phyloP scores from a whole-genome alignment of 2,113 vertebrate species.

The Phrynosoma blainvillii region DNA sequence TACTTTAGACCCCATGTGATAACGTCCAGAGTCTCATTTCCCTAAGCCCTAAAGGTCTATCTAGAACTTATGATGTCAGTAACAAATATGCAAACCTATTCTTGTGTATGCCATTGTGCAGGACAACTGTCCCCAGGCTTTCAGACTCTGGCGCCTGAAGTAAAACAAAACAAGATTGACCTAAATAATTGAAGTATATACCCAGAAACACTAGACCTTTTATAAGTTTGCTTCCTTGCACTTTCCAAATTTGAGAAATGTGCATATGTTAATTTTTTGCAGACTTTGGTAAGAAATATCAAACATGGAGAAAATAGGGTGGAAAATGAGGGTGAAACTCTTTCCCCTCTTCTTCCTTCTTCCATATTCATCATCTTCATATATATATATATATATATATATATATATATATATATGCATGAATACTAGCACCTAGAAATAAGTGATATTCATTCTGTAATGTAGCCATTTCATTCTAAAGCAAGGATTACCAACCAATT shows the following conservation, averaged over 20 bases:
- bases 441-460: background rate
- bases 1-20: too few relatives aligned
- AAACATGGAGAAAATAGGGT: background rate
- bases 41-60: conserved; percentile 9
- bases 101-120: background rate
- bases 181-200: conserved; percentile 2
- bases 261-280: background rate
- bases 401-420: background rate
- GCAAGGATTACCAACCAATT: too few relatives aligned
- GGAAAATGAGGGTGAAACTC: too few relatives aligned
- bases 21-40: conserved; percentile 33
- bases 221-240: background rate
- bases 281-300: background rate
- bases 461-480: background rate
- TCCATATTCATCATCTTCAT: background rate
- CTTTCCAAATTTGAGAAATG: background rate
- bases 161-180: background rate
- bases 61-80: background rate
- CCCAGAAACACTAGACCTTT: background rate
- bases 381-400: background rate
- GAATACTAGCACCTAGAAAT: background rate
- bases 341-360: background rate
- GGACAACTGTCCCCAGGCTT: background rate
- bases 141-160: background rate
- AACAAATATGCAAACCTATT: conserved; percentile 8